These are phyloP conservation scores for Eustalomyia histrio DNA, from an alignment of 2,888 invertebrate genomes.

Conservation along the genomic window DNA sequence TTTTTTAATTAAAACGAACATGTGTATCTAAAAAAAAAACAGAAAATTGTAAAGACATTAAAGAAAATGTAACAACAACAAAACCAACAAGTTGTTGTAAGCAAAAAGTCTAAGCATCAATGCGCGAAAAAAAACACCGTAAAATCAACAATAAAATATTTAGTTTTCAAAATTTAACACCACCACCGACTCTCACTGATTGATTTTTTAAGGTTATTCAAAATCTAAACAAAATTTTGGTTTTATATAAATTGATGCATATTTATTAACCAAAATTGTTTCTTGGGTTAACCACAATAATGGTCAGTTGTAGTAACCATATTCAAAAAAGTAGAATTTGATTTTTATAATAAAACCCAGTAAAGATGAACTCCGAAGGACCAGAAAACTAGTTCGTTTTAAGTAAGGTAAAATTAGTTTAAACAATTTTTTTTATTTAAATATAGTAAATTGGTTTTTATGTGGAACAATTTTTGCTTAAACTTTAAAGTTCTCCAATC, in stretches of 20 bases:
- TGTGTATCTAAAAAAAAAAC: constrained; percentile 38
- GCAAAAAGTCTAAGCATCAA: constrained; percentile 33
- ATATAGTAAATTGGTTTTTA: too few species aligned
- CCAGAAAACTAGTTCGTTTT: too few species aligned
- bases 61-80: constrained; percentile 36
- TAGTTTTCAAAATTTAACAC: constrained; percentile 40
- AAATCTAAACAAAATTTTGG: neutral
- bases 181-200: constrained; percentile 23
- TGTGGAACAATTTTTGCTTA: too few species aligned
- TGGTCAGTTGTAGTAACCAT: neutral
- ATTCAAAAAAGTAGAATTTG: too few species aligned
- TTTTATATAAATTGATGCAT: neutral
- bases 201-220: constrained; percentile 36
- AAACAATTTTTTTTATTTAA: too few species aligned
- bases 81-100: constrained; percentile 63
- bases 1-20: constrained; percentile 6
- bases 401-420: too few species aligned
- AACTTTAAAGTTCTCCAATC: too few species aligned
- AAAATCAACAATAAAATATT: constrained; percentile 46
- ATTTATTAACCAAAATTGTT: constrained; percentile 35
- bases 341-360: too few species aligned
- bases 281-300: constrained; percentile 29
- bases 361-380: too few species aligned
- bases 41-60: constrained; percentile 25
- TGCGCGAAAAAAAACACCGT: constrained; percentile 35